Percentiles rank a stretch among this genome's conserved stretches.
Evolutionary conservation across 2,797 vertebrate species (phyloP).

Genomic region (Selene dorsalis): DNA sequence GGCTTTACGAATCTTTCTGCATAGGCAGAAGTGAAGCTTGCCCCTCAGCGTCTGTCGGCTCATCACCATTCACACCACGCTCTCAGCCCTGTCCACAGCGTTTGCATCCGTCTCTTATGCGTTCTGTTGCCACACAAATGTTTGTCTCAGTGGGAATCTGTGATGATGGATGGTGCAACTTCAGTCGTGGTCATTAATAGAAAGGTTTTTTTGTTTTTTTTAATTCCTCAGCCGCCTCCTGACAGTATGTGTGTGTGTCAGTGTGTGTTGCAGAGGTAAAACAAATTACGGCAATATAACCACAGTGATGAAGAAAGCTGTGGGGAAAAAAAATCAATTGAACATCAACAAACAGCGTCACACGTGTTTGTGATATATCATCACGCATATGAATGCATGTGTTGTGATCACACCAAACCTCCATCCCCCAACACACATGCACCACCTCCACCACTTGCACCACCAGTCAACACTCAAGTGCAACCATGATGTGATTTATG

Average conservation of each 20-base stretch:
- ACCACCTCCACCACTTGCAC: not conserved
- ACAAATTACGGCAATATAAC: slow-evolving; percentile 68
- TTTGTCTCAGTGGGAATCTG: slow-evolving; percentile 24
- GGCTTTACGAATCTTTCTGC: slow-evolving; percentile 24
- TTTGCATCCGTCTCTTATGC: slow-evolving; percentile 38
- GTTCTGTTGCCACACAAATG: slow-evolving; percentile 26
- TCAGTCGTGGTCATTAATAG: slow-evolving; percentile 26
- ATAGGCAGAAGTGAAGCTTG: slow-evolving; percentile 17
- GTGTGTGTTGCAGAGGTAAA: slow-evolving; percentile 42
- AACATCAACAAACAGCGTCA: slow-evolving; percentile 56
- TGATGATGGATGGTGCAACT: slow-evolving; percentile 34
- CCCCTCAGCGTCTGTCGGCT: slow-evolving; percentile 25
- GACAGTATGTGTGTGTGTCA: slow-evolving; percentile 54
- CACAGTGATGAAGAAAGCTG: slow-evolving; percentile 69
- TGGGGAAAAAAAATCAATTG: slow-evolving; percentile 46
- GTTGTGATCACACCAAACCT: slow-evolving; percentile 23
- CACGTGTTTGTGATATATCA: slow-evolving; percentile 50
- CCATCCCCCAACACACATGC: slow-evolving; percentile 1
- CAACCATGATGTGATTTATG: slow-evolving; percentile 81
- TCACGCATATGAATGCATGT: slow-evolving; percentile 45
- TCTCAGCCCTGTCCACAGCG: slow-evolving; percentile 1
- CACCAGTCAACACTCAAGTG: slow-evolving; percentile 52
- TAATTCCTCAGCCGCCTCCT: slow-evolving; percentile 44
- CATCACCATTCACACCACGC: slow-evolving; percentile 52
- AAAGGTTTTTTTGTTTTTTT: slow-evolving; percentile 39